These are phyloP conservation scores for Vidua chalybeata DNA, from an alignment of 2,113 vertebrate species.

Conservation along the genomic window DNA sequence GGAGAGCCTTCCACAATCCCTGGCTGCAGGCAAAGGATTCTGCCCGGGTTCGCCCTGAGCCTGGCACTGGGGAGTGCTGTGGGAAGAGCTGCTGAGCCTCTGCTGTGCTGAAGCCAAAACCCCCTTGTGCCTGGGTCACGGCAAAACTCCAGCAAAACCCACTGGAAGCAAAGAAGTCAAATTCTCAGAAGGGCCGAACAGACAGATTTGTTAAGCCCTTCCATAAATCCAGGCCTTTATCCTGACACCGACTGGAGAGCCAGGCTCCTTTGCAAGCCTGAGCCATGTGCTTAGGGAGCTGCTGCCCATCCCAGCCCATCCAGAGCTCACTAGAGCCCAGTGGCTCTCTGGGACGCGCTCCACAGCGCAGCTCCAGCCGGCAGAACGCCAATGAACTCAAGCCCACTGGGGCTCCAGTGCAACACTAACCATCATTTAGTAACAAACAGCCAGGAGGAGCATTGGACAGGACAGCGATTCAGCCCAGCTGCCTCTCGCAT, in stretches of 20 bases:
- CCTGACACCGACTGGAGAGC: not conserved
- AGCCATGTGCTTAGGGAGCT: not conserved
- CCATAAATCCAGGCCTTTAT: not conserved
- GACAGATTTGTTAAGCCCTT: not conserved
- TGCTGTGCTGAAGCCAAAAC: not conserved
- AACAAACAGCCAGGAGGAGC: not conserved
- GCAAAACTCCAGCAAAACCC: not conserved
- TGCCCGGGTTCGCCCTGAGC: not conserved
- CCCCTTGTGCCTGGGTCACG: accelerated
- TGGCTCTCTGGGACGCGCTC: not conserved
- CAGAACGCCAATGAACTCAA: not conserved
- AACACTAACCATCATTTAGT: not conserved
- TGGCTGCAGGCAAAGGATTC: not conserved
- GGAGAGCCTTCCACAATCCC: not conserved
- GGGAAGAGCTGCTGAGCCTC: not conserved
- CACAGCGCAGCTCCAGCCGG: not conserved
- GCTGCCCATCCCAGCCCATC: not conserved
- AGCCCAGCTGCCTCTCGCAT: accelerated
- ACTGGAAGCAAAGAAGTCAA: not conserved
- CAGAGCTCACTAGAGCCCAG: not conserved
- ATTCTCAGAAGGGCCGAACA: not conserved
- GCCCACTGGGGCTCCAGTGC: not conserved
- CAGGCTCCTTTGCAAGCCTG: not conserved
- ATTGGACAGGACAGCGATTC: not conserved
- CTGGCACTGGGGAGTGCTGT: not conserved